Base-by-base conservation (phyloP, 2,888 invertebrate species). In the Lamellibrachia satsuma region DNA sequence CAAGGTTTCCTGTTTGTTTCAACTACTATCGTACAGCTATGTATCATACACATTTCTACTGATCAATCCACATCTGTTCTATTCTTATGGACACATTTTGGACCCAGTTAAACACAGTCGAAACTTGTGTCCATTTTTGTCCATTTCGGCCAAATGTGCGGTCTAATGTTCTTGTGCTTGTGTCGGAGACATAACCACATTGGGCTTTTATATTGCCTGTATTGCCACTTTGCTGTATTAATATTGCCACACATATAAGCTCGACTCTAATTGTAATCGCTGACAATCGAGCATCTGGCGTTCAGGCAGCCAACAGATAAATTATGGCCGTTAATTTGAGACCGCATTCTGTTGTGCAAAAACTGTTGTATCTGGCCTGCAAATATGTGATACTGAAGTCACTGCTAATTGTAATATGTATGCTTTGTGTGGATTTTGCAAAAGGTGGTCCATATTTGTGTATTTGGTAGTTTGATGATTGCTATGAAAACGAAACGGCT, bases 271-370 rank as follows among this genome's bases (percentile, higher is more conserved):
- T 15, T 75, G 75, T 75, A 22, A 75, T 75, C 75, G 2, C n/a
- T 75, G 75, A 75, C 75, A 75, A 75, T 75, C 75, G 22, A 75
- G 22, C 75, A 75, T 75, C 75, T 75, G 75, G 75, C 75, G 75
- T 75, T 75, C 75, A 75, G 75, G 22, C 75, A 75, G 15, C 75
- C 75, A 22, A 11, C 22, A 15, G n/a, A 15, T 22, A 75, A 6
- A 75, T 7, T 75, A 15, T 75, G 6, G 22, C 15, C 0, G 75
- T 22, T 75, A 22, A 75, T 75, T 22, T 75, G 75, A 15, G 15
- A 22, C 39, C 39, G 39, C 75, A 75, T 75, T 75, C n/a, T n/a
- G 15, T 75, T 75, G 75, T 75, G 75, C 75, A 75, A 75, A 75
- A 75, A 75, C n/a, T 6, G 15, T 75, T 75, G 22, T 4, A 22